Evolutionary conservation across 2,797 vertebrate species (phyloP), one percentile per base, ranked within the genome.

Genomic region (Myotis findleyi): DNA sequence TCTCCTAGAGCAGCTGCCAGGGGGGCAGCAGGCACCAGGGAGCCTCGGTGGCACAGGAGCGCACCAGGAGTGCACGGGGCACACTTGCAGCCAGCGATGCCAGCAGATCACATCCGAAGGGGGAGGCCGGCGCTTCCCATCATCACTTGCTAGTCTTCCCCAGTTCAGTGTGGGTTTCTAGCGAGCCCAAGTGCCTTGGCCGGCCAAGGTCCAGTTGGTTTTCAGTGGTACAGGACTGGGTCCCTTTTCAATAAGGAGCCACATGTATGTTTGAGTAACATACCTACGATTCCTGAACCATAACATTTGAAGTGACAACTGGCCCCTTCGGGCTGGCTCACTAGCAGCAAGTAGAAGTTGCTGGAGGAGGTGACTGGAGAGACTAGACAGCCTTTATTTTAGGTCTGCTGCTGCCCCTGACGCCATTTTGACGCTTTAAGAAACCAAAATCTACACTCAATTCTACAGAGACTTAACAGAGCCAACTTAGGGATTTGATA

Each of bases 41-140:
- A 95, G n/a, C 30, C 87, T 57, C 0, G 0, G 38, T 66, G 73
- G 92, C 90, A 21, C 77, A 7, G 94, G 3, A 2, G 1, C 1
- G 1, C 0, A 20, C 13, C 0, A 0, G 27, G 2, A 0, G 53
- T 2, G 0, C 17, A 1, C 36, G 1, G 14, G 4, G 21, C 73
- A 27, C 0, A 11, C 16, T 64, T 36, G 16, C 73, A 7, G 0
- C 11, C 21, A 1, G 57, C 9, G 3, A 7, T 36, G 38, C 80
- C 53, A 0, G 5, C 9, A 0, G 66, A 38, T 1, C 30, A 47
- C 84, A 62, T 6, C 0, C 0, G 0, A 1, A 0, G 1, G 2
- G n/a, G 62, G 69, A 71, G 0, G 6, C 13, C 44, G 0, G 6
- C 72, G 0, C 2, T 41, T 81, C 57, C 90, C 14, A 0, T 0